A percentile compares a stretch with the other conserved stretches of the same genome.
These are phyloP conservation scores for Hippocampus guttulatus DNA, from an alignment of 2,113 vertebrate genomes.

Conservation along the genomic window DNA sequence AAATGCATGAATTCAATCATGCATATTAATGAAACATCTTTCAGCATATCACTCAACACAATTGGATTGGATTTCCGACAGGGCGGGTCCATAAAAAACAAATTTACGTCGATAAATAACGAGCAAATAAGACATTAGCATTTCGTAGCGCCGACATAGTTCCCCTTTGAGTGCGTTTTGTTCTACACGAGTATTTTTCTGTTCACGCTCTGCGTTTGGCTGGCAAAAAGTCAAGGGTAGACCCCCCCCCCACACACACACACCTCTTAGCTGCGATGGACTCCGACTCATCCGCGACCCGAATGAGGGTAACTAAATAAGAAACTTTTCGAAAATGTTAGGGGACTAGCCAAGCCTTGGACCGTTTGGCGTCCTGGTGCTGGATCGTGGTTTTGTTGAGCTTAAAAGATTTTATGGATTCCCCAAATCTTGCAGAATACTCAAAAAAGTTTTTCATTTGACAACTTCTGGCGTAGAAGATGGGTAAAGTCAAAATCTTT, in stretches of 20 bases:
- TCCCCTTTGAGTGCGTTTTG: not conserved
- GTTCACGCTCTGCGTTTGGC: too few species aligned
- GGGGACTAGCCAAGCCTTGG: too few species aligned
- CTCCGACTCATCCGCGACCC: too few species aligned
- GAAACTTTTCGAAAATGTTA: too few species aligned
- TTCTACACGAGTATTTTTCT: not conserved
- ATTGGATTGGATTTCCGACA: not conserved
- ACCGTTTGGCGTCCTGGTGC: too few species aligned
- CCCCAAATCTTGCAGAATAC: not conserved
- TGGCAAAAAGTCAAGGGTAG: too few species aligned
- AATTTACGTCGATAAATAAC: not conserved
- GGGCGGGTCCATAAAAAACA: not conserved
- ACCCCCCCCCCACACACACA: too few species aligned
- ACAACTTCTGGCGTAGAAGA: conserved; percentile 18
- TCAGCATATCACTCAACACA: not conserved
- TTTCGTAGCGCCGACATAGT: not conserved
- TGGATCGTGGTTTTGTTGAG: not conserved
- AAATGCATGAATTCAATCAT: conserved; percentile 7
- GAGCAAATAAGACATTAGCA: not conserved
- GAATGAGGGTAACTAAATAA: too few species aligned
- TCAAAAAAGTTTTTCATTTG: not conserved
- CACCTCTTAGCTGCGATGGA: too few species aligned
- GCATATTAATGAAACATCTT: not conserved
- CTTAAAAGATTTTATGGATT: not conserved
- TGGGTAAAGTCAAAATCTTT: not conserved